These are phyloP conservation scores for Zaprionus obscuricornis DNA, from an alignment of 2,888 invertebrate species.

Conservation along the genomic window DNA sequence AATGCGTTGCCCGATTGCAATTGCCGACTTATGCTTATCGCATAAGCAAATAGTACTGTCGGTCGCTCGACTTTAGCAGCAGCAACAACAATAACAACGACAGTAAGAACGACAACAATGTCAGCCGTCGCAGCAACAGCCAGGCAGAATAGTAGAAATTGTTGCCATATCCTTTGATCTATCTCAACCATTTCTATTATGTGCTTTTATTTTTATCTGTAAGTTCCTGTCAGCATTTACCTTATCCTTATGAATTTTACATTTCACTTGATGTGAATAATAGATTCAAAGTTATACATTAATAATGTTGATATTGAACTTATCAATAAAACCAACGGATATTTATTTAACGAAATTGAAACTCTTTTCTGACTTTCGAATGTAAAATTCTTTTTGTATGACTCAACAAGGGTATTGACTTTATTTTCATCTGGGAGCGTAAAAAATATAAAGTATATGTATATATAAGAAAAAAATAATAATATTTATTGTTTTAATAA, in stretches of 20 bases:
- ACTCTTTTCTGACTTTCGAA: too few species aligned
- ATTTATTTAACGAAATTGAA: too few species aligned
- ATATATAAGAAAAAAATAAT: too few species aligned
- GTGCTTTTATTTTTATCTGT: constrained; percentile 30
- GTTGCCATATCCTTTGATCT: constrained; percentile 35
- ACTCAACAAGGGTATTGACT: too few species aligned
- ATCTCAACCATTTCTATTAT: constrained; percentile 18
- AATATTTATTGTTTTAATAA: background rate
- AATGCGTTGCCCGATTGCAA: constrained; percentile 41
- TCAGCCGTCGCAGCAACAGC: background rate
- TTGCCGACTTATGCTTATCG: constrained; percentile 59
- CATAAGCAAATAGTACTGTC: constrained; percentile 69
- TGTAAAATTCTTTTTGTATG: too few species aligned
- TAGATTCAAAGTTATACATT: too few species aligned
- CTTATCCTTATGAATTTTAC: constrained; percentile 26
- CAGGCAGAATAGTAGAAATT: background rate
- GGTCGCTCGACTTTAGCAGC: constrained; percentile 6
- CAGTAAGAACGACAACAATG: background rate
- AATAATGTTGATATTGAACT: too few species aligned
- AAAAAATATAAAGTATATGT: too few species aligned
- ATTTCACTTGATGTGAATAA: constrained; percentile 14
- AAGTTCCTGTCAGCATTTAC: constrained; percentile 37
- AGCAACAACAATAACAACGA: background rate
- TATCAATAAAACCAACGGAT: too few species aligned
- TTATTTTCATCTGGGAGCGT: too few species aligned